phyloP scores from a whole-genome alignment of 1,140 invertebrate genomes.

The Drosophila suzukii region DNA sequence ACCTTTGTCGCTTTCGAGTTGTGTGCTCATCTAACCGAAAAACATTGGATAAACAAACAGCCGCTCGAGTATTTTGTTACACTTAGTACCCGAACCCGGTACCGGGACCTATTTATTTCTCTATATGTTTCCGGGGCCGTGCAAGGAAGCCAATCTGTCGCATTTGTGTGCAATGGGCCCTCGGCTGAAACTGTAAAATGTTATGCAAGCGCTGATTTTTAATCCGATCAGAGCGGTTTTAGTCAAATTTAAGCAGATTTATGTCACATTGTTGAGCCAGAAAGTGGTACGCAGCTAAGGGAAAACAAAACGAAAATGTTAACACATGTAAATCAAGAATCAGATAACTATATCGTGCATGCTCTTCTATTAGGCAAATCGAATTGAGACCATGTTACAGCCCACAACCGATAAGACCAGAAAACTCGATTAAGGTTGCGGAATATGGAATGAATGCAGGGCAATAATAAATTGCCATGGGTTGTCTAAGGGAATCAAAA shows the following conservation, averaged over 20 bases:
- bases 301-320: conserved; percentile 60
- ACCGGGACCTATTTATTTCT: conserved; percentile 47
- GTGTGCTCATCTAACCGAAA: conserved; percentile 84
- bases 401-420: conserved; percentile 19
- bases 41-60: conserved; percentile 85
- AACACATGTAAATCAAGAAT: conserved; percentile 81
- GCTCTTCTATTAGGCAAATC: conserved; percentile 45
- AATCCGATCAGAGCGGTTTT: conserved; percentile 84
- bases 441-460: conserved; percentile 11
- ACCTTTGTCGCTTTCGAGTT: conserved; percentile 70
- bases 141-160: conserved; percentile 68
- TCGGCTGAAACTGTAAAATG: conserved; percentile 71
- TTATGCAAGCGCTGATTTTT: conserved; percentile 70
- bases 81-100: conserved; percentile 36
- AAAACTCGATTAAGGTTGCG: conserved; percentile 50
- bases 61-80: conserved; percentile 78
- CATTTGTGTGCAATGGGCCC: conserved; percentile 57
- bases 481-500: not conserved
- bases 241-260: conserved; percentile 84
- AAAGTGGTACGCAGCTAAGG: conserved; percentile 47
- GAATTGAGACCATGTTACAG: conserved; percentile 39
- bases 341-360: conserved; percentile 49
- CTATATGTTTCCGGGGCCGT: conserved; percentile 5
- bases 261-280: conserved; percentile 71
- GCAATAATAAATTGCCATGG: not conserved